phyloP scores from a whole-genome alignment of 2,888 invertebrate genomes.

The Nomada fucata region DNA sequence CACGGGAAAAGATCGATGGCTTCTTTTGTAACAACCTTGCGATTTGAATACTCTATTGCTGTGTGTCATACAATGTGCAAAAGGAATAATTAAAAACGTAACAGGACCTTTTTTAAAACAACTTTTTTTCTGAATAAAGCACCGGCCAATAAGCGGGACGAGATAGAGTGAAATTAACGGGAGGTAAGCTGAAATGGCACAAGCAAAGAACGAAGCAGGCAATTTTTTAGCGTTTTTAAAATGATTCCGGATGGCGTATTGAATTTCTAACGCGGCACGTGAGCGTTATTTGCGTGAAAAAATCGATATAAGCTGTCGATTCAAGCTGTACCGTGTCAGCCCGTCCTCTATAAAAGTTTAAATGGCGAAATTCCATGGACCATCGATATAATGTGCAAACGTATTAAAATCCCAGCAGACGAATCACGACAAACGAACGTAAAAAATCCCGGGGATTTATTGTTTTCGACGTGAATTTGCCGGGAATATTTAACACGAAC shows the following conservation, averaged over 20 bases:
- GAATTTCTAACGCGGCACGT: conserved; percentile 23
- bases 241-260: conserved; percentile 14
- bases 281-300: neutral
- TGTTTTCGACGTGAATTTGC: neutral
- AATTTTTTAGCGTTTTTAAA: conserved; percentile 24
- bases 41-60: too few relatives aligned
- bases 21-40: too few relatives aligned
- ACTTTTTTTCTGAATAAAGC: too few relatives aligned
- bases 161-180: neutral
- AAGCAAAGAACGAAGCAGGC: neutral
- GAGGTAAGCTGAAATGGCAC: neutral
- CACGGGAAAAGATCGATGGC: too few relatives aligned
- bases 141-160: too few relatives aligned
- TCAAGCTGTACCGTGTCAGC: conserved; percentile 3
- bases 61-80: too few relatives aligned
- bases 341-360: neutral
- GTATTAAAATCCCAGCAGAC: conserved; percentile 14
- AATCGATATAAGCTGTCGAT: conserved; percentile 38
- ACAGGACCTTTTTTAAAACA: too few relatives aligned
- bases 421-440: neutral
- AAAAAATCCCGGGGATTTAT: neutral
- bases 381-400: neutral
- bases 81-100: too few relatives aligned
- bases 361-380: neutral
- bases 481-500: neutral